These are phyloP conservation scores for Torymus tubicola DNA, from an alignment of 2,888 invertebrate species.

Conservation along the genomic window DNA sequence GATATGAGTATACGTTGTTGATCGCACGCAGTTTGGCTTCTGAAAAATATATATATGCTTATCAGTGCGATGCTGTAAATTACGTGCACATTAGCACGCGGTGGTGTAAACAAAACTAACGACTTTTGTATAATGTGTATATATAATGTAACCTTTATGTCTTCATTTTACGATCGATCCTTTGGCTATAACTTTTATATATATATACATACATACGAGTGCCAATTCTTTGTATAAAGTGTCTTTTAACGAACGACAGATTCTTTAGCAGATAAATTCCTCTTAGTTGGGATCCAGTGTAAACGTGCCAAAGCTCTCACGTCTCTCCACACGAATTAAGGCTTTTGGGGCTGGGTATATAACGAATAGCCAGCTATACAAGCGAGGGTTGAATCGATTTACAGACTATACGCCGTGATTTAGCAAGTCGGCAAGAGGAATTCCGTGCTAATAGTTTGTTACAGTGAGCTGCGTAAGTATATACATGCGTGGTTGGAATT, in stretches of 20 bases:
- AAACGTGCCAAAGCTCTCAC: slow-evolving; percentile 6
- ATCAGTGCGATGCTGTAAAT: background rate
- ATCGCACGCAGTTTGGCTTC: background rate
- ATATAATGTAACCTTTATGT: too few species aligned
- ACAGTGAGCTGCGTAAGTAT: too few species aligned
- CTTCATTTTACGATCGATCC: too few species aligned
- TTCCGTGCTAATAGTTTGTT: too few species aligned
- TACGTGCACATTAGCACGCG: too few species aligned
- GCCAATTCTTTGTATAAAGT: background rate
- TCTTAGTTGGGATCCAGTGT: background rate
- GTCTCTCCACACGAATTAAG: background rate
- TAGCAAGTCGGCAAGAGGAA: slow-evolving; percentile 1
- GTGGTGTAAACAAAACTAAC: too few species aligned
- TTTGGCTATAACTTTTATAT: background rate
- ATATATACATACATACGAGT: background rate
- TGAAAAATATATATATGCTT: background rate
- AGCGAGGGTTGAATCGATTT: slow-evolving; percentile 25
- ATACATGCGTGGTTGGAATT: too few species aligned
- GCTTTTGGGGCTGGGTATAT: background rate
- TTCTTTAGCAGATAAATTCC: background rate
- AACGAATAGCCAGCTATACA: slow-evolving; percentile 17
- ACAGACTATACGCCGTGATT: slow-evolving; percentile 8
- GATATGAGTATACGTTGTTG: background rate
- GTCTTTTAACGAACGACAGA: too few species aligned
- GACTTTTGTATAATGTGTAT: too few species aligned